These are phyloP conservation scores for Chaetodon auriga DNA, from an alignment of 2,113 vertebrate species.

Conservation along the genomic window DNA sequence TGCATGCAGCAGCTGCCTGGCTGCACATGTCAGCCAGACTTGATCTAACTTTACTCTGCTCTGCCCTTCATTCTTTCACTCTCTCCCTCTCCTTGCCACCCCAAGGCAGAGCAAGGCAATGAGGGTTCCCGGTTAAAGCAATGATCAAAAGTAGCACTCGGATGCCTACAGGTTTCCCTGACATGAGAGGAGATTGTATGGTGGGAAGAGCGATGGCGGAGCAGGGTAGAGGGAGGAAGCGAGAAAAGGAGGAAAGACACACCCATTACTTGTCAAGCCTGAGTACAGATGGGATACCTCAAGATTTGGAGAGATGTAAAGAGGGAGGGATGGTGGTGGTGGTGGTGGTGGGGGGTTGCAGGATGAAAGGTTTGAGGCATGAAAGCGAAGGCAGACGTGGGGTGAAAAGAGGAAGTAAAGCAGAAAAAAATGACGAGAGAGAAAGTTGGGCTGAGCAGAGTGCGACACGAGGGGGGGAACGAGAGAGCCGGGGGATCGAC, in stretches of 20 bases:
- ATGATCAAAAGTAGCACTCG: conserved; percentile 81
- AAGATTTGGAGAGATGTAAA: conserved; percentile 62
- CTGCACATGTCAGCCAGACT: conserved; percentile 70
- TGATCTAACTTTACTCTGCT: conserved; percentile 74
- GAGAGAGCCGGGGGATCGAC: conserved; percentile 34
- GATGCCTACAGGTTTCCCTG: conserved; percentile 79
- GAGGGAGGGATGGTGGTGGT: conserved; percentile 47
- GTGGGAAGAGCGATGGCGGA: conserved; percentile 52
- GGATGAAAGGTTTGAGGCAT: conserved; percentile 78
- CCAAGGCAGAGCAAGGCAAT: conserved; percentile 74
- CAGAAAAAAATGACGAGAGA: conserved; percentile 48
- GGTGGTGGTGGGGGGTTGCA: conserved; percentile 10
- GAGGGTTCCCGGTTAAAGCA: conserved; percentile 73
- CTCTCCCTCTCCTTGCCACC: conserved; percentile 60
- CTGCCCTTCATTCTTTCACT: conserved; percentile 71
- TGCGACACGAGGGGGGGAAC: conserved; percentile 32
- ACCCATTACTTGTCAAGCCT: conserved; percentile 74
- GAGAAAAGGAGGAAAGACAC: conserved; percentile 56
- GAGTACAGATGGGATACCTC: conserved; percentile 61
- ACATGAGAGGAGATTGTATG: conserved; percentile 76
- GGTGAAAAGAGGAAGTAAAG: conserved; percentile 70
- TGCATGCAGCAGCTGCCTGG: conserved; percentile 55
- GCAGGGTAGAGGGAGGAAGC: conserved; percentile 41
- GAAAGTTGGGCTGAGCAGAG: conserved; percentile 72
- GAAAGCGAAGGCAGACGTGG: conserved; percentile 69